These are phyloP conservation scores for Myotis myotis DNA, from an alignment of 2,797 vertebrate species.

Conservation along the genomic window DNA sequence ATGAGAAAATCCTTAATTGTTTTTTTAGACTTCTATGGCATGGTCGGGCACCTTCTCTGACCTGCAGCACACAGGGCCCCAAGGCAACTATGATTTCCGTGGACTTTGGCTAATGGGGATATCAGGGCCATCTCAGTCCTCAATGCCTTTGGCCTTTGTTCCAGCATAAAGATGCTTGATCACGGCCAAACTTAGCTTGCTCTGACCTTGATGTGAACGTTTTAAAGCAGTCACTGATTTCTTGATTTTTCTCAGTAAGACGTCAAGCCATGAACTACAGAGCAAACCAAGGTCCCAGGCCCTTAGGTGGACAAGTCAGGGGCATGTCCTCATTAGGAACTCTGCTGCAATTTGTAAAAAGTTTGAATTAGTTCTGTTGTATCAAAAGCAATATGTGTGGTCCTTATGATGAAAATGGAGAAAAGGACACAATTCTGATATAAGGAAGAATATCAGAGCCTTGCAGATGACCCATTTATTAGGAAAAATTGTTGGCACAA, in stretches of 20 bases:
- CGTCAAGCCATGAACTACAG: background rate
- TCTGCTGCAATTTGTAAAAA: background rate
- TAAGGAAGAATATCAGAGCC: background rate
- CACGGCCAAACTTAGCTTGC: background rate
- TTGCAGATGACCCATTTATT: background rate
- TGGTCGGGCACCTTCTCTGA: background rate
- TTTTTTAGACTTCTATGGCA: background rate
- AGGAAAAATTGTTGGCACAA: background rate
- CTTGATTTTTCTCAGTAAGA: conserved; percentile 22
- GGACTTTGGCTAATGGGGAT: background rate
- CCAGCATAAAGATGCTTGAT: background rate
- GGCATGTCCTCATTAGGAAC: background rate
- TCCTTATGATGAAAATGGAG: background rate
- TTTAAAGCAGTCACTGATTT: background rate
- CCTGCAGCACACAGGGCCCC: background rate
- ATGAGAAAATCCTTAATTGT: background rate
- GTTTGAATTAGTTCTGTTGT: background rate
- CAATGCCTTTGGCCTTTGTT: background rate
- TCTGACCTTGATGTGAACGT: conserved; percentile 30
- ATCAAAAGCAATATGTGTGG: background rate
- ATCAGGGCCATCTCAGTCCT: background rate
- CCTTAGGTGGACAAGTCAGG: background rate
- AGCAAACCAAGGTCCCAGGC: background rate
- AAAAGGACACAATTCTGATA: background rate
- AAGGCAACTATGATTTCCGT: background rate